These are phyloP conservation scores for Heliconius hortense DNA, from an alignment of 2,888 invertebrate genomes.

Conservation along the genomic window DNA sequence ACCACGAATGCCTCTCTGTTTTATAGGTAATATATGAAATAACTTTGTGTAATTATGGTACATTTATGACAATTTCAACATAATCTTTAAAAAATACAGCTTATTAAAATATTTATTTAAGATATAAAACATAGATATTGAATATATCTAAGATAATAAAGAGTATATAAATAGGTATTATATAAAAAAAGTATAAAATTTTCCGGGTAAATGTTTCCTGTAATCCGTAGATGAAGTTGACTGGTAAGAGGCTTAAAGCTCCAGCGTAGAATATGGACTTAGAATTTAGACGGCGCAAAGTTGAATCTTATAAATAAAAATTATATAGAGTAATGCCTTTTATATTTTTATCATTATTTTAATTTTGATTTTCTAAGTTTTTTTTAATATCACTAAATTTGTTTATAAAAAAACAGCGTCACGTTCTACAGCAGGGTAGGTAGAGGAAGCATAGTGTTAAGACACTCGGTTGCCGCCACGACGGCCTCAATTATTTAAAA, in stretches of 20 bases:
- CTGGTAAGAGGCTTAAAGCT: conserved; percentile 17
- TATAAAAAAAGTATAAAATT: neutral
- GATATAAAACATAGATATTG: neutral
- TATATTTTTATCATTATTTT: neutral
- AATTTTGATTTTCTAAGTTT: neutral
- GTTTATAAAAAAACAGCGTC: no score
- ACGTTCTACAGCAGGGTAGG: no score
- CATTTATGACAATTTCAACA: no score
- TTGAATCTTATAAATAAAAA: conserved; percentile 15
- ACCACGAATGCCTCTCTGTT: neutral
- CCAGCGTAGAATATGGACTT: conserved; percentile 27
- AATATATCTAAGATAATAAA: neutral
- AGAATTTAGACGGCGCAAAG: conserved; percentile 23
- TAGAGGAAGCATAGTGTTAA: no score
- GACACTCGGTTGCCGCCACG: no score
- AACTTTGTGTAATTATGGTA: no score
- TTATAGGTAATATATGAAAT: no score
- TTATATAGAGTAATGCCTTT: conserved; percentile 8
- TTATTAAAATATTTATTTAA: neutral
- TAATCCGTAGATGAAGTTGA: neutral
- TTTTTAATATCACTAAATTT: neutral
- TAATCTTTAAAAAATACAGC: no score
- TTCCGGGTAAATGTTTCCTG: no score
- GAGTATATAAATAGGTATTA: neutral
- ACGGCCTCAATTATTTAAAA: no score